Evolutionary conservation across 2,113 vertebrate species (phyloP).

Genomic region (Oncorhynchus keta): DNA sequence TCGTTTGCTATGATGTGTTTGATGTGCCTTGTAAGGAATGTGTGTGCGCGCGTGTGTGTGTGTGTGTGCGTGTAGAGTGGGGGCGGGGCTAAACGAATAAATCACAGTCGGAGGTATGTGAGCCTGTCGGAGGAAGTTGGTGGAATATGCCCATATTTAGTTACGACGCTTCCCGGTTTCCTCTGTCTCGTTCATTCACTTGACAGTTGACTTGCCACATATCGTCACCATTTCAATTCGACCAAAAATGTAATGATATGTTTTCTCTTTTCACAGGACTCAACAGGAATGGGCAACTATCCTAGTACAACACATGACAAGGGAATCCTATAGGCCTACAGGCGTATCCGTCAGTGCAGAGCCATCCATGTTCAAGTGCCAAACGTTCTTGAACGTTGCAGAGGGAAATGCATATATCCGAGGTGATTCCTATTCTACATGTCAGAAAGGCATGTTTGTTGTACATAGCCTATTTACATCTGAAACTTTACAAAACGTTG

Average conservation of each 20-base stretch:
- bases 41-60: neutral
- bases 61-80: neutral
- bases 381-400: too few relatives aligned
- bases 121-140: constrained; percentile 46
- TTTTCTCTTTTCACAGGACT: neutral
- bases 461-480: too few relatives aligned
- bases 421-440: too few relatives aligned
- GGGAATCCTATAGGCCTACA: too few relatives aligned
- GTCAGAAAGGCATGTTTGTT: too few relatives aligned
- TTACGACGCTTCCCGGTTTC: constrained; percentile 26
- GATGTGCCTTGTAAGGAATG: constrained; percentile 58
- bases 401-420: too few relatives aligned
- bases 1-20: constrained; percentile 49
- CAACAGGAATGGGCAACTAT: neutral
- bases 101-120: constrained; percentile 20
- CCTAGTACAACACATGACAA: too few relatives aligned
- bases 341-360: too few relatives aligned
- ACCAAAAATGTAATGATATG: neutral
- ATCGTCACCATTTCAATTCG: neutral
- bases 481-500: too few relatives aligned
- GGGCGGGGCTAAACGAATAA: constrained; percentile 18
- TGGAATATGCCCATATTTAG: constrained; percentile 55
- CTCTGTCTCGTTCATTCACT: constrained; percentile 6
- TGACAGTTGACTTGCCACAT: constrained; percentile 33
- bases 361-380: too few relatives aligned